Conservation (phyloP, 2,797 vertebrate species). For the Florisuga fusca region DNA sequence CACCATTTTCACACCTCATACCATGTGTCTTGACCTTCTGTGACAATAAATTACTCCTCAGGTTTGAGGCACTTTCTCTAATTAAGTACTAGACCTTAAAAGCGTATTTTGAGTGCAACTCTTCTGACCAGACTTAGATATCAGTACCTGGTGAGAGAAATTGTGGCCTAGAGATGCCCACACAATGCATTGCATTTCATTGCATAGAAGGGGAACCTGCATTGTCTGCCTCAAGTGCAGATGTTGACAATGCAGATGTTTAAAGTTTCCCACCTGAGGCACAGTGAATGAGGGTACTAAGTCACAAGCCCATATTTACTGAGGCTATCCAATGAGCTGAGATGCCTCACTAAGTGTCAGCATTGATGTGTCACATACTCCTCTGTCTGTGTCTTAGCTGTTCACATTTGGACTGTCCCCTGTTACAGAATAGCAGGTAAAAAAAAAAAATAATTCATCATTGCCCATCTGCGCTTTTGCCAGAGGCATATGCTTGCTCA, state of each 20-base stretch:
- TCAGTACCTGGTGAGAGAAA: neutral
- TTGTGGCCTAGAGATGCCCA: too few relatives aligned
- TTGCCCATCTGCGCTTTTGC: neutral
- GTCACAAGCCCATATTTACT: neutral
- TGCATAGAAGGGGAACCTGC: neutral
- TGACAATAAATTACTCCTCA: neutral
- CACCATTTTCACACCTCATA: neutral
- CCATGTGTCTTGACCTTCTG: neutral
- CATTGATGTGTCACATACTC: neutral
- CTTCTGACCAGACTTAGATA: neutral
- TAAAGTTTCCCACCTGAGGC: neutral
- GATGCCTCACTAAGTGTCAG: neutral
- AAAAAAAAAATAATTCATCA: neutral
- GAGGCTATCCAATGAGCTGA: neutral
- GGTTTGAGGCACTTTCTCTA: neutral
- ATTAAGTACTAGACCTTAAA: neutral
- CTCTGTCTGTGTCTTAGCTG: neutral
- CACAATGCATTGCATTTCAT: neutral
- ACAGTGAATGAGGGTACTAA: neutral
- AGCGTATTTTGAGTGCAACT: neutral
- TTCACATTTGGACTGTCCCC: neutral
- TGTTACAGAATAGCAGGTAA: neutral
- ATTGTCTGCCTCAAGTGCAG: neutral
- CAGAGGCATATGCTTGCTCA: neutral
- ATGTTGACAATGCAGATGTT: neutral